Evolutionary conservation across 2,113 vertebrate species (phyloP).

Genomic region (Dolichallabes microphthalmus): DNA sequence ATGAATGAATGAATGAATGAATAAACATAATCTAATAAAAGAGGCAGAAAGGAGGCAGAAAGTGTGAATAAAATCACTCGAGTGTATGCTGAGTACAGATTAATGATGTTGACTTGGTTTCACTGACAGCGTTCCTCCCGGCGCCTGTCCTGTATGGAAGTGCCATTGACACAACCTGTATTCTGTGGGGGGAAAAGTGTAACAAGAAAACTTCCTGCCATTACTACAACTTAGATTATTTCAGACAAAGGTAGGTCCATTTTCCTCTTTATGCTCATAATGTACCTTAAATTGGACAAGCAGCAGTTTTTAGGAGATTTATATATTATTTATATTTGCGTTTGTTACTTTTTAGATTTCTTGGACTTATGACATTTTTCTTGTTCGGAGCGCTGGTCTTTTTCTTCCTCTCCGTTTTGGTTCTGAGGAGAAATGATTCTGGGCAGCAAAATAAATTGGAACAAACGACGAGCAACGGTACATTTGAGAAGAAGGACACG

Average conservation of each 20-base stretch:
- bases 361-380: constrained; percentile 80
- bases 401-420: constrained; percentile 64
- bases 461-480: background rate
- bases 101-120: background rate
- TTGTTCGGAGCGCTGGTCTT: constrained; percentile 69
- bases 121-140: constrained; percentile 85
- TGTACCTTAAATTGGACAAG: background rate
- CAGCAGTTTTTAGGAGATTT: background rate
- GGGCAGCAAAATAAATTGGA: background rate
- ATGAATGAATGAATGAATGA: no score
- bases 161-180: constrained; percentile 85
- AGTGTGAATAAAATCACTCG: background rate
- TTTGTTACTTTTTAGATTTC: constrained; percentile 65
- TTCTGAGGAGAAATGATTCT: constrained; percentile 55
- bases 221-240: constrained; percentile 82
- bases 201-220: constrained; percentile 75
- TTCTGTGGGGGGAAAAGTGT: constrained; percentile 82
- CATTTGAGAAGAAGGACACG: background rate
- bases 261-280: no score
- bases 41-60: background rate
- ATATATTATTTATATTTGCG: no score
- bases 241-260: constrained; percentile 78
- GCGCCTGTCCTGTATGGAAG: constrained; percentile 86
- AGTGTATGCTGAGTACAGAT: background rate
- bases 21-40: no score